Evolutionary conservation across 2,113 vertebrate species (phyloP).

Genomic region (Eretmochelys imbricata): DNA sequence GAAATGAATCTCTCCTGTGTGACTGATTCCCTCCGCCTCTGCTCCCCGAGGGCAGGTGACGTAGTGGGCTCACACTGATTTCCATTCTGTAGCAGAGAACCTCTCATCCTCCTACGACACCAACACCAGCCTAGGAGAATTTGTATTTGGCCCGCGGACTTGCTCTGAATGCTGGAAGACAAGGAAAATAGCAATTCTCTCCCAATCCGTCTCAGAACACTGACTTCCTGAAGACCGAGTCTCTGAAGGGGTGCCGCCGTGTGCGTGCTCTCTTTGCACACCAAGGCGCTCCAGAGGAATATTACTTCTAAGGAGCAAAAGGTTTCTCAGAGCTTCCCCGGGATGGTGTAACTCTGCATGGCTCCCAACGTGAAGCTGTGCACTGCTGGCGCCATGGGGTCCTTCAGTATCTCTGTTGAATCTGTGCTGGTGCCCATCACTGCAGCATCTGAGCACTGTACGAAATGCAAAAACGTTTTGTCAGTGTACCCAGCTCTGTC

Average conservation of each 20-base stretch:
- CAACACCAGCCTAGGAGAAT: background rate
- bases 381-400: background rate
- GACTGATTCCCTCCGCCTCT: background rate
- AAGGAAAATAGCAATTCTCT: background rate
- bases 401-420: background rate
- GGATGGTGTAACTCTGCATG: background rate
- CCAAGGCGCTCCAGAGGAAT: background rate
- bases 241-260: no score
- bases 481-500: background rate
- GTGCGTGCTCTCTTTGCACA: background rate
- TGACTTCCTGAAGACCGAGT: background rate
- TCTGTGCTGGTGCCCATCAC: background rate
- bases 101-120: background rate
- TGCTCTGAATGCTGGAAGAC: background rate
- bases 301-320: background rate
- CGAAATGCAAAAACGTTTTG: background rate
- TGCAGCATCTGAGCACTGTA: no score
- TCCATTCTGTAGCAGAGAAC: background rate
- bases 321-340: background rate
- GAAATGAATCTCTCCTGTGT: background rate
- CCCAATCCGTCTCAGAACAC: background rate
- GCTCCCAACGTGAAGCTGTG: background rate
- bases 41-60: background rate
- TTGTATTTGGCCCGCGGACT: background rate
- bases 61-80: background rate